Base-by-base conservation (phyloP, 2,797 vertebrate species). In the Pangasius djambal region DNA sequence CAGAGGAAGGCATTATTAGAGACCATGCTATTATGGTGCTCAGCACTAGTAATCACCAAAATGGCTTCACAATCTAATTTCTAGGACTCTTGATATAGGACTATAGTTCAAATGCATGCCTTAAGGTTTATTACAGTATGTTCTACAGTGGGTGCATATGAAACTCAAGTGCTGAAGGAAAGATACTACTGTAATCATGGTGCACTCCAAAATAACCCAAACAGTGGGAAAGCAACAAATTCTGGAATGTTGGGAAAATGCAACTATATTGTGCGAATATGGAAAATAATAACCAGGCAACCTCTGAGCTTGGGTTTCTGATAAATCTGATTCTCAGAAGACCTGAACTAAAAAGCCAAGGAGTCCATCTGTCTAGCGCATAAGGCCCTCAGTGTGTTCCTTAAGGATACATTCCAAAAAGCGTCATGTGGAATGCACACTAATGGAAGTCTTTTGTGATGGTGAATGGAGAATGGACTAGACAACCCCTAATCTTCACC, bases 401-500 rank as follows among this genome's bases (percentile, higher is more conserved):
- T 90, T 89, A 86, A 88, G 89, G 81, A 87, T 78, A 85, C 88
- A 87, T 88, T 88, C 84, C 86, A 87, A 84, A 86, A 91, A 77
- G 85, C 79, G 78, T 86, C 87, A 67, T 86, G 89, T 40, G 74
- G 74, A 74, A 22, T 59, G 88, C 69, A 85, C 89, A 81, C 88
- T 92, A 92, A 92, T 91, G 90, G 91, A 89, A 78, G 89, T 83
- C 52, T 92, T 89, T 87, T 85, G 84, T 59, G 79, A 65, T 83
- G 63, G 77, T 81, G 87, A 87, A 86, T 91, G 83, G 85, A 90
- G 86, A 91, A 85, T 67, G 88, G 89, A 89, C 74, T 40, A 87
- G 89, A 92, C 90, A 90, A 92, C 92, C 90, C 89, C 78, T 89
- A 91, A 91, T 91, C 89, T 89, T 55, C 84, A 77, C 52, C 69